Evolutionary conservation across 2,113 vertebrate species (phyloP), one percentile per base, ranked within the genome.

Genomic region (Macrotus californicus): DNA sequence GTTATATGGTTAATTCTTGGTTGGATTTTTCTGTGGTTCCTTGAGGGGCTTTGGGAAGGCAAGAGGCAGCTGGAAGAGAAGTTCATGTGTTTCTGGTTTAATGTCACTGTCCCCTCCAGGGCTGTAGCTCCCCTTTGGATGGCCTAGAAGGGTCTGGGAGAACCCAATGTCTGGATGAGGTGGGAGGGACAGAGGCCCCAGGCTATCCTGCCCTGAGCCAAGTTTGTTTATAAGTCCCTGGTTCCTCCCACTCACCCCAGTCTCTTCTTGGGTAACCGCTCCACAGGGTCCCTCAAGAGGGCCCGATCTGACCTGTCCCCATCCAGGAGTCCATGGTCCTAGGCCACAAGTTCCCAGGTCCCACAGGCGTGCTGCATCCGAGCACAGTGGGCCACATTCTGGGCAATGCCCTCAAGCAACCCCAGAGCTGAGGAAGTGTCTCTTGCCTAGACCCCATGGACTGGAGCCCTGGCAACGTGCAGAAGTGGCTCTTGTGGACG

Each of bases 401-500:
- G 59, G 64, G 48, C 4, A 5, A 24, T 11, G 69, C 18, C 61
- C 61, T 59, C 77, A 7, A 5, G 14, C 11, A 34, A 16, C 21
- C 29, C 5, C 2, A 12, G 39, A 69, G 70, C 93, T 93, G 56
- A 94, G 15, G 34, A 29, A 31, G 1, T 72, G n/a, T 91, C 83
- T 96, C 79, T 54, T 22, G 34, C 48, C 15, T 76, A 99, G 99
- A 99, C 87, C 99, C 99, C 0, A 98, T 96, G 39, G 99, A 99
- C 97, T 99, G 99, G 99, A 99, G 98, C 97, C 98, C 98, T 0
- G 98, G 98, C 22, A 99, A 99, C 0, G 99, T 99, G 81, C 99
- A 99, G 98, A 99, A 99, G 98, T 99, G 99, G 99, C 98, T 99
- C 91, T 98, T 99, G 94, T 99, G 99, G 99, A 99, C 99, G 0